phyloP scores from a whole-genome alignment of 2,888 invertebrate species.

The Brachypalpus laphriformis region DNA sequence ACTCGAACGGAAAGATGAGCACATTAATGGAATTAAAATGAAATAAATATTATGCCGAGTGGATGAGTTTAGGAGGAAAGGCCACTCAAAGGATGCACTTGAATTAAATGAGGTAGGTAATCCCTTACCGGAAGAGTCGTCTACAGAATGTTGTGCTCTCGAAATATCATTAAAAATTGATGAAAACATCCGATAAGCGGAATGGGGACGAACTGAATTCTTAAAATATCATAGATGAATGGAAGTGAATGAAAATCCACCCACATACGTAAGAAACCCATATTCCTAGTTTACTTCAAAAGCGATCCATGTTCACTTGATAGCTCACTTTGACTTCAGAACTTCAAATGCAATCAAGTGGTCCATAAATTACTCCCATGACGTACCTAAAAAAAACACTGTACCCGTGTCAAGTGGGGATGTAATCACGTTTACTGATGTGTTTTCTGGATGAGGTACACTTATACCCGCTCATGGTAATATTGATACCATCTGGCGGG shows the following conservation, averaged over 20 bases:
- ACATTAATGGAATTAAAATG: constrained; percentile 38
- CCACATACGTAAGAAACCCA: neutral
- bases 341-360: constrained; percentile 1
- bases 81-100: neutral
- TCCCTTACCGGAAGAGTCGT: neutral
- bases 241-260: too few relatives aligned
- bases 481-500: too few relatives aligned
- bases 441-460: too few relatives aligned
- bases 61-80: neutral
- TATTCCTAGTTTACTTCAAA: neutral
- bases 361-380: neutral
- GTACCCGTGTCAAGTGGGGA: too few relatives aligned
- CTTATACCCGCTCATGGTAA: too few relatives aligned
- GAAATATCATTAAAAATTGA: neutral
- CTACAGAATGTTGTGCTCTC: neutral
- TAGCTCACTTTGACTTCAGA: neutral
- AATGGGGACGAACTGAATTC: neutral
- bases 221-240: neutral
- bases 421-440: too few relatives aligned
- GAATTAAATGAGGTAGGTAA: too few relatives aligned
- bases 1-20: constrained; percentile 35
- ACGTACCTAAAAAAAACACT: too few relatives aligned
- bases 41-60: constrained; percentile 33
- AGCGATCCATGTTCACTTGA: neutral
- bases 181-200: neutral